A percentile compares a stretch with the other conserved stretches of the same genome.
Evolutionary conservation across 1,140 invertebrate species (phyloP).

Genomic region (Pteromalus puparum): DNA sequence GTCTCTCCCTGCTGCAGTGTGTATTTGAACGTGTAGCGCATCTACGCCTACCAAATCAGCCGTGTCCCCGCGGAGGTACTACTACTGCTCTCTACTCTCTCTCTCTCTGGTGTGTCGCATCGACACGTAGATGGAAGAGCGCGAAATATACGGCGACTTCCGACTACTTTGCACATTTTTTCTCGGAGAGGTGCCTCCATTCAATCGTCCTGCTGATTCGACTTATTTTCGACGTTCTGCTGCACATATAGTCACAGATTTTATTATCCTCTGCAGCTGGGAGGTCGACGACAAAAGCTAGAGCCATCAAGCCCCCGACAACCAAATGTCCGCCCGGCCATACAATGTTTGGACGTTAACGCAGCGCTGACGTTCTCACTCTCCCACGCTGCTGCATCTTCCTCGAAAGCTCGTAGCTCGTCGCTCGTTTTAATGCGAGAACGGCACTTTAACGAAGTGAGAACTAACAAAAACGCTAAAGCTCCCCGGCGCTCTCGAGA

Average conservation of each 20-base stretch:
- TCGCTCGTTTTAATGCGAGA: conserved; percentile 56
- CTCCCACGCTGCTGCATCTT: background rate
- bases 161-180: too few relatives aligned
- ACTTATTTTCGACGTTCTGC: too few relatives aligned
- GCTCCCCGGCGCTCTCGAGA: conserved; percentile 55
- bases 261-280: too few relatives aligned
- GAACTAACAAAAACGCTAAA: conserved; percentile 59
- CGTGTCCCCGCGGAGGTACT: background rate
- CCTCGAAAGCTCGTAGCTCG: conserved; percentile 50
- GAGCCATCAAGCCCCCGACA: background rate
- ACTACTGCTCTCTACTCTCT: background rate
- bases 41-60: conserved; percentile 55
- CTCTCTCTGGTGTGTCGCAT: background rate
- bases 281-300: too few relatives aligned
- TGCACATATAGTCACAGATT: too few relatives aligned
- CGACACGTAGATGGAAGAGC: background rate
- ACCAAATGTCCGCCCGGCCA: background rate
- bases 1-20: conserved; percentile 1
- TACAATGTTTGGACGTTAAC: conserved; percentile 22
- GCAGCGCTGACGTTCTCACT: conserved; percentile 29
- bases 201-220: too few relatives aligned
- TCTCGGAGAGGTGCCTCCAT: too few relatives aligned
- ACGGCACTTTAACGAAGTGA: conserved; percentile 54
- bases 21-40: background rate
- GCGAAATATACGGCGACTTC: background rate